A percentile compares a stretch with the other conserved stretches of the same genome.
These are phyloP conservation scores for Tetrao urogallus DNA, from an alignment of 2,113 vertebrate species.

Conservation along the genomic window DNA sequence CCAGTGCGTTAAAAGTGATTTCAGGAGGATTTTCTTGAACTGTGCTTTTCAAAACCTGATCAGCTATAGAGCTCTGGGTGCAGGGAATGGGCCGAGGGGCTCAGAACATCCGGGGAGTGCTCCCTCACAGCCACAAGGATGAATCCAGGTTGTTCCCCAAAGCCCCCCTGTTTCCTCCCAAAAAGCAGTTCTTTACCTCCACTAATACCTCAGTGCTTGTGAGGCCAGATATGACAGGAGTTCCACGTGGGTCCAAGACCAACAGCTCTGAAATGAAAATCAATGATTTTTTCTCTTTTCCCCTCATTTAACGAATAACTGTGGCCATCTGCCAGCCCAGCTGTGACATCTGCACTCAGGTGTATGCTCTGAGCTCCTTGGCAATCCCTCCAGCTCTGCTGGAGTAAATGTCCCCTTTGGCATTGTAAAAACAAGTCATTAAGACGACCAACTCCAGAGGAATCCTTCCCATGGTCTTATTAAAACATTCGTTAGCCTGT, in stretches of 20 bases:
- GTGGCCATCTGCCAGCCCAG: neutral
- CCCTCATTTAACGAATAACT: neutral
- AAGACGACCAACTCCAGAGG: conserved; percentile 10
- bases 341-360: neutral
- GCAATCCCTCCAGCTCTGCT: neutral
- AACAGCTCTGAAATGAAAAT: neutral
- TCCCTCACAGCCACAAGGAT: neutral
- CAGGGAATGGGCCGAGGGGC: neutral
- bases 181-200: neutral
- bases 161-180: neutral
- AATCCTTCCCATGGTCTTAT: conserved; percentile 36
- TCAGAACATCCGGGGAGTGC: neutral
- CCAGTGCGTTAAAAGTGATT: neutral
- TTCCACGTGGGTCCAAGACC: neutral
- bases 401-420: neutral
- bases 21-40: neutral
- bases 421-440: neutral
- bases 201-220: neutral
- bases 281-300: neutral
- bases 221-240: neutral
- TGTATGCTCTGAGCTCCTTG: neutral
- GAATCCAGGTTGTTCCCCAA: neutral
- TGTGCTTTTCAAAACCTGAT: neutral
- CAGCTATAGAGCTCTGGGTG: neutral
- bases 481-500: conserved; percentile 59